Evolutionary conservation across 1,140 invertebrate genomes (phyloP), one percentile per base, ranked within the genome.

Genomic region (Zaprionus vittiger): DNA sequence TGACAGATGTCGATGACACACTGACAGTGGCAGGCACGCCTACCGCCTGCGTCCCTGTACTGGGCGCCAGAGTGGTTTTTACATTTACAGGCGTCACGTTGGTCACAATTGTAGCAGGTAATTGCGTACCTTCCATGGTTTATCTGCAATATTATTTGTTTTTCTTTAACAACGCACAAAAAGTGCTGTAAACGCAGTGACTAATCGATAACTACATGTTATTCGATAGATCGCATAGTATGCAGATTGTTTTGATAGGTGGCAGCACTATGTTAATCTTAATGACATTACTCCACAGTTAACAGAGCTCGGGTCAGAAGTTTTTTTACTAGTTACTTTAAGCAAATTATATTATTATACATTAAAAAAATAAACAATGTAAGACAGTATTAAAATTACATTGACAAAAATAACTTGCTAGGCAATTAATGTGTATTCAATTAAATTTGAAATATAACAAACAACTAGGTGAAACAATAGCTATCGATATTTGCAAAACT

Each of bases 1-100:
- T 77, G 70, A 73, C 71, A 75, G 66, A 68, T 59, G 76, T 70
- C 65, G 64, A 69, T 79, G 72, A 63, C 64, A 79, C 73, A 75
- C 59, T 75, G 73, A 71, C 62, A 78, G 59, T 61, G 56, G 64
- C 52, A 52, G 77, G 75, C 41, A 66, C 69, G 75, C 66, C 65
- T 57, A 56, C 65, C 66, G 52, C 26, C 4, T 56, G 38, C 7
- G 73, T 31, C 26, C 49, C 44, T 20, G 24, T 24, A 47, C 47
- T 38, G 9, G 62, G 38, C 38, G 69, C 41, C 38, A 72, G 15
- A 15, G 47, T 66, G 0, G 62, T 65, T 17, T 63, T 60, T 14
- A 52, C 34, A 37, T 31, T 49, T 34, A 47, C 34, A 38, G 62
- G 28, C 41, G 41, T 14, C 47, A 52, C 12, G 12, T 11, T 76